These are phyloP conservation scores for Pachliopta kotzebuea DNA, from an alignment of 2,888 invertebrate genomes.

Conservation along the genomic window DNA sequence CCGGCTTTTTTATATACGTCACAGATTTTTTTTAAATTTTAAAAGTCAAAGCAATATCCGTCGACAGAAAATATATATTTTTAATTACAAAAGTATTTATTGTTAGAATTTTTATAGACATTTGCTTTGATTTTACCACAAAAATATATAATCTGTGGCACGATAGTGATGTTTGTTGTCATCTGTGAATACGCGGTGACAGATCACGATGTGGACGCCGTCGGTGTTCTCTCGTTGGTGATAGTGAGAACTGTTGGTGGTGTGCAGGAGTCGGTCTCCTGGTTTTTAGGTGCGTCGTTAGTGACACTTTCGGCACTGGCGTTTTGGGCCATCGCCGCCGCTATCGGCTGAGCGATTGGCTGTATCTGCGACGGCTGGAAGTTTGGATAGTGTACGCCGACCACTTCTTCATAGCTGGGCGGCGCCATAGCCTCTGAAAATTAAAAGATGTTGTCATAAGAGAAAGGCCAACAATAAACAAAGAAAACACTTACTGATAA, in stretches of 20 bases:
- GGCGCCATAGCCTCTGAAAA: slow-evolving; percentile 73
- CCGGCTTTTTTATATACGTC: too few species aligned
- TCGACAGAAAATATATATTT: too few species aligned
- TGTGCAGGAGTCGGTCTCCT: slow-evolving; percentile 4
- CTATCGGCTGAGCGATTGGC: slow-evolving; percentile 64
- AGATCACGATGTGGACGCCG: slow-evolving; percentile 29
- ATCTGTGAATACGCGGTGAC: slow-evolving; percentile 16
- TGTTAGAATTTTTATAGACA: too few species aligned
- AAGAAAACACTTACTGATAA: too few species aligned
- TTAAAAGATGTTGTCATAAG: slow-evolving; percentile 4
- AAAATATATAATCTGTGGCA: slow-evolving; percentile 12
- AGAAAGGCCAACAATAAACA: too few species aligned
- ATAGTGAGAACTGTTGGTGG: slow-evolving; percentile 21
- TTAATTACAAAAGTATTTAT: too few species aligned
- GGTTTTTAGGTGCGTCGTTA: background rate
- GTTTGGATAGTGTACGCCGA: slow-evolving; percentile 66
- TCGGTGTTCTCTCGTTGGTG: slow-evolving; percentile 20
- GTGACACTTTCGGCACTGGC: slow-evolving; percentile 22
- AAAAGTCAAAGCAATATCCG: too few species aligned
- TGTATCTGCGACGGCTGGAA: slow-evolving; percentile 46
- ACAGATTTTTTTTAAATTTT: too few species aligned
- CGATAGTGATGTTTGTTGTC: slow-evolving; percentile 7
- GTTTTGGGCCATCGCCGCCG: slow-evolving; percentile 55
- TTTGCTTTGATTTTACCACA: background rate
- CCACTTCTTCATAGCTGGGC: slow-evolving; percentile 74